Evolutionary conservation across 1,140 invertebrate genomes (phyloP).

Genomic region (Bombus cullumanus): DNA sequence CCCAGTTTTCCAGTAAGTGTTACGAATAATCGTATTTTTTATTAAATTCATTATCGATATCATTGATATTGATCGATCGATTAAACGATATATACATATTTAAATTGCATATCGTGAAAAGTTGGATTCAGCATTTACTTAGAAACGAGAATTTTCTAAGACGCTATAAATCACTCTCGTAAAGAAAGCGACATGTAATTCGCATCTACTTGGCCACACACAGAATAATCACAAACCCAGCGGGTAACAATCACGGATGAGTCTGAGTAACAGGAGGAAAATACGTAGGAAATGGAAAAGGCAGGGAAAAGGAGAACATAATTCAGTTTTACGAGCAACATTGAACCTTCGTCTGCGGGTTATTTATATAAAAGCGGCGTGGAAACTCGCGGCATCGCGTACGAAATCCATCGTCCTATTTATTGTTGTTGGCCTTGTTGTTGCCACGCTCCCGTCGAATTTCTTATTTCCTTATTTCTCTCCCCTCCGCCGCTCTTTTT

Average conservation of each 20-base stretch:
- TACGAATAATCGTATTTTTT: too few species aligned
- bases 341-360: conserved; percentile 37
- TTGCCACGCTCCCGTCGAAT: conserved; percentile 24
- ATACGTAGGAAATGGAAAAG: conserved; percentile 8
- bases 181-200: too few species aligned
- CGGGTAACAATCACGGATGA: conserved; percentile 28
- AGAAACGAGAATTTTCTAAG: too few species aligned
- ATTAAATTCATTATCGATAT: too few species aligned
- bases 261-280: conserved; percentile 14
- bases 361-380: conserved; percentile 63
- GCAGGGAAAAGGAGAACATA: conserved; percentile 53
- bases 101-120: too few species aligned
- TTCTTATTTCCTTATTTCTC: conserved; percentile 27
- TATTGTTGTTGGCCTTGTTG: conserved; percentile 56
- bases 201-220: too few species aligned
- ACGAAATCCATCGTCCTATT: conserved; percentile 61
- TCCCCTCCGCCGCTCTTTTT: neutral
- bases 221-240: neutral
- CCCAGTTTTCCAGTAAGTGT: too few species aligned
- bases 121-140: too few species aligned
- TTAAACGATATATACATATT: too few species aligned
- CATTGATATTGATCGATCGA: too few species aligned
- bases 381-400: conserved; percentile 44
- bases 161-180: neutral
- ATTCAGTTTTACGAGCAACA: conserved; percentile 70